Conservation (phyloP, 2,888 invertebrate species). For the Melieria crassipennis region DNA sequence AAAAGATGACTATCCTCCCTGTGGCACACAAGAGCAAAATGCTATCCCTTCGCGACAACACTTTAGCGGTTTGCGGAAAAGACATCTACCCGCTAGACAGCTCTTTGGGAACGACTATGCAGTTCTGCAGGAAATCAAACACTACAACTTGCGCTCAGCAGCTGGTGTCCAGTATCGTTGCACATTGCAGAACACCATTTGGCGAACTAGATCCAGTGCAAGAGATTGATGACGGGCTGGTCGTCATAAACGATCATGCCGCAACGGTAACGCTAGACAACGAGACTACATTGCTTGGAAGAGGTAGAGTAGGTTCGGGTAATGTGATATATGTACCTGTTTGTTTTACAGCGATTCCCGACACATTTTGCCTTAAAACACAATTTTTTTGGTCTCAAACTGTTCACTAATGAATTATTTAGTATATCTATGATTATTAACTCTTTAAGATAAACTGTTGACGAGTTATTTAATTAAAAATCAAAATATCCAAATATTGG, state of each 20-base stretch:
- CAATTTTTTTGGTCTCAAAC: no score
- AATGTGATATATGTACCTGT: no score
- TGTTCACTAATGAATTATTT: no score
- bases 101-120: conserved; percentile 9
- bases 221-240: conserved; percentile 12
- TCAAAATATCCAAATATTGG: no score
- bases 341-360: no score
- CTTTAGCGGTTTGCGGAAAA: conserved; percentile 11
- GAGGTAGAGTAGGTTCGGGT: no score
- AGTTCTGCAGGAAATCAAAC: conserved; percentile 7
- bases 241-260: conserved; percentile 12
- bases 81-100: conserved; percentile 5
- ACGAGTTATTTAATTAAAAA: no score
- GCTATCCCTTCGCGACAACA: conserved; percentile 12
- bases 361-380: no score
- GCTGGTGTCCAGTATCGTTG: not conserved
- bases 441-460: no score
- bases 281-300: not conserved
- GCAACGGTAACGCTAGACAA: not conserved
- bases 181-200: conserved; percentile 14
- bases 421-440: no score
- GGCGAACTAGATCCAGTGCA: conserved; percentile 10
- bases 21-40: conserved; percentile 14
- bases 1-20: no score
- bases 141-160: conserved; percentile 20